Evolutionary conservation across 2,797 vertebrate species (phyloP), one percentile per base, ranked within the genome.

Genomic region (Rhabdomys pumilio): DNA sequence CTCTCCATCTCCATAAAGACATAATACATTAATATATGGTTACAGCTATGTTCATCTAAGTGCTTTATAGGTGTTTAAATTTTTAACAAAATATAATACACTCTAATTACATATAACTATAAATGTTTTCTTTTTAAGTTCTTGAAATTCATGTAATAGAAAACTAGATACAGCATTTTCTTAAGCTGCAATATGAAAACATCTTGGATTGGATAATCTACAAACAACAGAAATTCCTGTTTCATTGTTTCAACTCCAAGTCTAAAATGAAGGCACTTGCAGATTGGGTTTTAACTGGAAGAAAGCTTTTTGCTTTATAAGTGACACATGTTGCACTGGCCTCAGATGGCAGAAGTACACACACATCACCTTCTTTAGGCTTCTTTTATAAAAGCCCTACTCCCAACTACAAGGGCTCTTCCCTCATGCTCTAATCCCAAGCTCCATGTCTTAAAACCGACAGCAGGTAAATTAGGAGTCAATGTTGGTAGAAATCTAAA

Each of bases 31-130:
- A 72, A 4, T 90, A 24, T 69, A 55, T 92, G 22, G 50, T 75
- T 5, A 80, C 67, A 31, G 29, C 6, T n/a, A n/a, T 63, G 41
- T 73, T 44, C 29, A 84, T 59, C 7, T 44, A 79, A 88, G 6
- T 88, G n/a, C 47, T 96, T 84, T 57, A 31, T 55, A 63, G 31
- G 6, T 79, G n/a, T 87, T 95, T 90, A n/a, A 72, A 67, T 57
- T 90, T 88, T 87, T 84, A 50, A 31, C 24, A 57, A 92, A 91
- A 86, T 69, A n/a, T 38, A 63, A 38, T 77, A 47, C 1, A 38
- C 85, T 96, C 17, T 8, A 90, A n/a, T n/a, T 83, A 29, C 4
- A 38, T n/a, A 9, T 31, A 63, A 24, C 44, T 80, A 8, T 81
- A 83, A 89, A 69, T 90, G 5, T 6, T 13, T 91, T 75, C 24